Evolutionary conservation across 2,797 vertebrate genomes (phyloP), one percentile per base, ranked within the genome.

Genomic region (Galago senegalensis): DNA sequence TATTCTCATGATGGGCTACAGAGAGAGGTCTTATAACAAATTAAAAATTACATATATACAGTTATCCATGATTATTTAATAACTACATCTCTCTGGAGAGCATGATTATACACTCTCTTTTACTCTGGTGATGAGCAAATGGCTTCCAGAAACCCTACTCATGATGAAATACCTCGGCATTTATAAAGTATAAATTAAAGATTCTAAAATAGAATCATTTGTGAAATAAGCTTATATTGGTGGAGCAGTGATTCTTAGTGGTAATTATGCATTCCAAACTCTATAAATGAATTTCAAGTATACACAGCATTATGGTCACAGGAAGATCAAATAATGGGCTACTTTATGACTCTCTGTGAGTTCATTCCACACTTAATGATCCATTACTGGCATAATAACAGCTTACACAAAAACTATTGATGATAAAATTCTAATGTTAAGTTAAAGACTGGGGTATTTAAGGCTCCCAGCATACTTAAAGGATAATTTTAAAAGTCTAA

Each of bases 401-500:
- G 17, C 16, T 90, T 91, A 89, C 61, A 73, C 13, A 82, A 92
- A 93, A 95, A 27, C n/a, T 86, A 20, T 46, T 81, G 7, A 69
- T 95, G 69, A 91, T 63, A 79, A 73, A 81, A 82, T 18, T 70
- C 56, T 85, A 83, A 76, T 79, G 84, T 18, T 34, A 93, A 88
- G n/a, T 46, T 43, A 53, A 85, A 94, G 23, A 76, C 31, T 87
- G 46, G 23, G 82, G 49, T 80, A 89, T 79, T 93, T 87, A 75
- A 92, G 60, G 0, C 20, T 93, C 12, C 81, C 40, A 95, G 34
- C 34, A 93, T 89, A 77, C 49, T 87, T 87, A 80, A 67, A 91
- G 34, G 16, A 65, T 91, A 81, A 95, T 88, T 94, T 85, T 60
- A 60, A 92, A 93, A 93, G 79, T 58, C 53, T 91, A 70, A 69